Evolutionary conservation across 2,888 invertebrate species (phyloP).

Genomic region (Stictocephala bisonia): DNA sequence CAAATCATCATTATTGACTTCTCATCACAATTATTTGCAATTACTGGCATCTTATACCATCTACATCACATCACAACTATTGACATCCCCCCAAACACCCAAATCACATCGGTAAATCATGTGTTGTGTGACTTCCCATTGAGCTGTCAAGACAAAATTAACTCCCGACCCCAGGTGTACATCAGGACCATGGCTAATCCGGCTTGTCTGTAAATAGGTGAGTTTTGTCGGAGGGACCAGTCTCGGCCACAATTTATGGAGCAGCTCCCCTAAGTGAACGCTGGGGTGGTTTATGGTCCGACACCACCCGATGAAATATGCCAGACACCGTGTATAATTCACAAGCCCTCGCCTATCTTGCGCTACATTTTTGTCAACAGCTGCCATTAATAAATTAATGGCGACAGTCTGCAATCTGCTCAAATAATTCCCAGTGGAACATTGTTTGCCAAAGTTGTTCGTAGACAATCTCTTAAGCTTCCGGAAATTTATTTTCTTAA

Average conservation of each 20-base stretch:
- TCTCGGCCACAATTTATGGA: constrained; percentile 38
- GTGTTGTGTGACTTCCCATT: too few relatives aligned
- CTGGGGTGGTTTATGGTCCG: constrained; percentile 47
- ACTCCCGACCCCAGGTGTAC: constrained; percentile 27
- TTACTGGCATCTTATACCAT: too few relatives aligned
- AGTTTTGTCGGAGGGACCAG: constrained; percentile 30
- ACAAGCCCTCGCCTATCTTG: constrained; percentile 38
- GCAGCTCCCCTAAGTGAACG: constrained; percentile 43
- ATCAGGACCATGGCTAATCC: constrained; percentile 28
- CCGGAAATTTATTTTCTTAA: constrained; percentile 33
- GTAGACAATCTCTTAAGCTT: constrained; percentile 37
- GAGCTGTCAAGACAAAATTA: background rate
- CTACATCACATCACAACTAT: too few relatives aligned
- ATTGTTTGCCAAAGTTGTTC: constrained; percentile 39
- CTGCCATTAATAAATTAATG: constrained; percentile 38
- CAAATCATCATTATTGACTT: too few relatives aligned
- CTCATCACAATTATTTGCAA: too few relatives aligned
- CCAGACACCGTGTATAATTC: constrained; percentile 47
- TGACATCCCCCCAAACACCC: too few relatives aligned
- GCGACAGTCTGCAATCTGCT: constrained; percentile 1
- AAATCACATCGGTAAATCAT: too few relatives aligned
- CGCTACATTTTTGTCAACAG: constrained; percentile 45
- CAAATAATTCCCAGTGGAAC: constrained; percentile 10
- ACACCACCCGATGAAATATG: constrained; percentile 47
- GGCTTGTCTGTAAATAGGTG: constrained; percentile 41